Evolutionary conservation across 2,888 invertebrate species (phyloP), one percentile per base, ranked within the genome.

Genomic region (Barypeithes pellucidus): DNA sequence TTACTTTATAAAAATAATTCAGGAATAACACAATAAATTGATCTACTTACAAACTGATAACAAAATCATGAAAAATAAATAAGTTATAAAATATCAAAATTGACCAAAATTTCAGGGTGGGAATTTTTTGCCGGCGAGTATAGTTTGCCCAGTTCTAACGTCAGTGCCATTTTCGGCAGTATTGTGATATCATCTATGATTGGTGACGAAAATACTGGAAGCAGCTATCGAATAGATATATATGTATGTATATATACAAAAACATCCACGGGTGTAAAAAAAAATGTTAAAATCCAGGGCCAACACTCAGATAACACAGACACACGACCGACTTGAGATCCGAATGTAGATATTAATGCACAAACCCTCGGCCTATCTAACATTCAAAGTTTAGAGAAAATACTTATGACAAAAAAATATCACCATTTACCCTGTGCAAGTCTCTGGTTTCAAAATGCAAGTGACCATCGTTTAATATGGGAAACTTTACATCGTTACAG

Each of bases 351-450:
- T 68, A 54, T 82, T 86, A 86, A 86, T 85, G 86, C 86, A 86
- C 86, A 83, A 85, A 85, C 86, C 86, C 85, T 85, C 84, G 85
- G 85, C 86, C 85, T 86, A 86, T 84, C 86, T 85, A 86, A 86
- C 86, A 86, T 86, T 85, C 84, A 86, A 86, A 85, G 84, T 86
- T 86, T 85, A 85, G 85, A 86, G 85, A 86, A 86, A 86, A 86
- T 86, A 86, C 85, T 86, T 86, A 86, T 86, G 86, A 86, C 86
- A 86, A 86, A 86, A 86, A 86, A 85, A 86, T 87, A 87, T 87
- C 87, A 87, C 87, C 87, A 86, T 86, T 86, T 87, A 87, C 87
- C 87, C 87, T 87, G 87, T 87, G 87, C 87, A 87, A 86, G 86
- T 86, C 87, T 86, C 85, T 86, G 85, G 85, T 85, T 83, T 83